Evolutionary conservation across 2,888 invertebrate species (phyloP).

Genomic region (Eupeodes luniger): DNA sequence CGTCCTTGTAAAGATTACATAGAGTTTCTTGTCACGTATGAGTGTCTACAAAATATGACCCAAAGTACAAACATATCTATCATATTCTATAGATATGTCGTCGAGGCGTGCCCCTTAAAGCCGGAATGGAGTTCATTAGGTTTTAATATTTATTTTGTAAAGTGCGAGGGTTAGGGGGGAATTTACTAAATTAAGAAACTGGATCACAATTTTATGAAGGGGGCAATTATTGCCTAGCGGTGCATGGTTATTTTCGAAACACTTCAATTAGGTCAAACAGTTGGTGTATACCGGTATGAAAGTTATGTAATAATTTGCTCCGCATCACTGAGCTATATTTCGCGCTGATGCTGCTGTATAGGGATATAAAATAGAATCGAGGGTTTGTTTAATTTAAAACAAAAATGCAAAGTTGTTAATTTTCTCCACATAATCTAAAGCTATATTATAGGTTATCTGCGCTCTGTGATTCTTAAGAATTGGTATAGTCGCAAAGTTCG

Average conservation of each 20-base stretch:
- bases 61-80: neutral
- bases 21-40: conserved; percentile 36
- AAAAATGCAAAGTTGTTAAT: too few relatives aligned
- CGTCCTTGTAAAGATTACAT: neutral
- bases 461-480: neutral
- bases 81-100: neutral
- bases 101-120: neutral
- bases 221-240: conserved; percentile 22
- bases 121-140: neutral
- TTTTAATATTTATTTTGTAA: conserved; percentile 10
- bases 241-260: conserved; percentile 11
- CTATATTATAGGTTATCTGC: too few relatives aligned
- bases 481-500: neutral
- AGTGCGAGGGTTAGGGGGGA: neutral
- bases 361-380: too few relatives aligned
- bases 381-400: too few relatives aligned
- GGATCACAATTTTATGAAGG: neutral
- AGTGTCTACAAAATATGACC: conserved; percentile 6
- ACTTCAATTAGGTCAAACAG: conserved; percentile 5
- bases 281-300: neutral
- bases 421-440: too few relatives aligned
- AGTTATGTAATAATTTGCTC: neutral
- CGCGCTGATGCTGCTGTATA: neutral
- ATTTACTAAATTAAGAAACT: conserved; percentile 7
- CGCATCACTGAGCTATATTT: neutral